Conservation (phyloP, 2,797 vertebrate genomes). For the Rhinatrema bivittatum region DNA sequence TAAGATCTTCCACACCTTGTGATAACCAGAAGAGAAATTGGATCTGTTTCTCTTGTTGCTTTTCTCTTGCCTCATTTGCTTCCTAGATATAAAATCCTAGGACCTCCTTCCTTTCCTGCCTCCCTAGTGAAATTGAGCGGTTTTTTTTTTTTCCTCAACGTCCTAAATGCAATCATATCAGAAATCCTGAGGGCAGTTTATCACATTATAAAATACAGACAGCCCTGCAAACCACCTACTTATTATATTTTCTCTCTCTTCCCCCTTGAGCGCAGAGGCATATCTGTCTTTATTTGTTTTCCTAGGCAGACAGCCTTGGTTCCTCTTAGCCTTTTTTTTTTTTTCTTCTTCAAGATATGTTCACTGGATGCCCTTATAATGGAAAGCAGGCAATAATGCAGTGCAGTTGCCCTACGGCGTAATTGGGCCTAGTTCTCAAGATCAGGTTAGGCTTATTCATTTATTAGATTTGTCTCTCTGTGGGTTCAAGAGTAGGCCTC, state of each 20-base stretch:
- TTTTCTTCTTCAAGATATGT: slow-evolving; percentile 65
- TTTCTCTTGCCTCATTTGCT: too few relatives aligned
- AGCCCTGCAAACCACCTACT: slow-evolving; percentile 65
- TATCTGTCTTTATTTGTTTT: slow-evolving; percentile 74
- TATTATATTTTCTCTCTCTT: slow-evolving; percentile 63
- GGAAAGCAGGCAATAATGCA: slow-evolving; percentile 68
- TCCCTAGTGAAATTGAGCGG: slow-evolving; percentile 32
- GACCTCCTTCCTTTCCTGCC: slow-evolving; percentile 14
- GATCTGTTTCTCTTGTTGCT: too few relatives aligned
- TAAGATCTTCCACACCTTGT: slow-evolving; percentile 17
- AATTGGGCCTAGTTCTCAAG: slow-evolving; percentile 62
- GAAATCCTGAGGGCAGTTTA: slow-evolving; percentile 65
- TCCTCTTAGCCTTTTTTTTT: slow-evolving; percentile 58
- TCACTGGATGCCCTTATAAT: slow-evolving; percentile 63
- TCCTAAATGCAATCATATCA: slow-evolving; percentile 58
- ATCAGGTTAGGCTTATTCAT: slow-evolving; percentile 66
- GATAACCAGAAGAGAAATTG: too few relatives aligned
- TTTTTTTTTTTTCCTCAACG: slow-evolving; percentile 14
- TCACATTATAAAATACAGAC: slow-evolving; percentile 68
- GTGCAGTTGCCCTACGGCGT: slow-evolving; percentile 59
- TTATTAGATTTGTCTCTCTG: slow-evolving; percentile 65
- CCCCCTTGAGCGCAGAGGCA: slow-evolving; percentile 47
- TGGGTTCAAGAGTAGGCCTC: slow-evolving; percentile 59
- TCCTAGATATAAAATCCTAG: slow-evolving; percentile 29
- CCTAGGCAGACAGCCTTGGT: slow-evolving; percentile 64